Evolutionary conservation across 1,140 invertebrate species (phyloP).

Genomic region (Drosophila nigromelanica): DNA sequence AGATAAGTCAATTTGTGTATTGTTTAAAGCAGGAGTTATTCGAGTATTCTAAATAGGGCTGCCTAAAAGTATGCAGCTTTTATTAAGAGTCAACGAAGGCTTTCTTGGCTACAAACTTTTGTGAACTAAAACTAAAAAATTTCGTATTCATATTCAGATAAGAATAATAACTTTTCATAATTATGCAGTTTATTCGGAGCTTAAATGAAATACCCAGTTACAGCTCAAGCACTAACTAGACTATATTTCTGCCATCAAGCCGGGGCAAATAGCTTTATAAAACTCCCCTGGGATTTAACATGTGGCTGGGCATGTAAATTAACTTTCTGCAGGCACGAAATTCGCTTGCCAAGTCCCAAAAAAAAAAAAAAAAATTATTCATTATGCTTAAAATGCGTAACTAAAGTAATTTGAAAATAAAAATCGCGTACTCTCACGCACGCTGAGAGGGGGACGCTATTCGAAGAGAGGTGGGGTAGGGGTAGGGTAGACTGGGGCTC

Average conservation of each 20-base stretch:
- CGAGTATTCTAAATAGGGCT: neutral
- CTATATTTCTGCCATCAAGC: slow-evolving; percentile 13
- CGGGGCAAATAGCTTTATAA: slow-evolving; percentile 42
- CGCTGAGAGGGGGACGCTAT: neutral
- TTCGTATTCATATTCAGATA: neutral
- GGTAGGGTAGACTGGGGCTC: neutral
- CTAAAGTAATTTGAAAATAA: slow-evolving; percentile 75
- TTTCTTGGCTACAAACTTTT: slow-evolving; percentile 14
- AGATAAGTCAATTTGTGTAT: too few species aligned
- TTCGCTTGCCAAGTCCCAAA: slow-evolving; percentile 19
- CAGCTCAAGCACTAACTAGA: neutral
- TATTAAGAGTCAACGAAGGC: neutral
- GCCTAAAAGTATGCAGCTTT: slow-evolving; percentile 15
- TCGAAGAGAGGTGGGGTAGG: neutral
- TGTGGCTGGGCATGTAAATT: slow-evolving; percentile 38
- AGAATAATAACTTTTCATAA: neutral
- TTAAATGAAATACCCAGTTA: neutral
- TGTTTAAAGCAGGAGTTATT: too few species aligned
- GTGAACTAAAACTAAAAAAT: neutral
- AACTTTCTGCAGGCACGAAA: slow-evolving; percentile 46
- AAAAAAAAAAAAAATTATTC: slow-evolving; percentile 49
- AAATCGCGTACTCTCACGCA: slow-evolving; percentile 51
- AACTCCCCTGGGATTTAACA: slow-evolving; percentile 40
- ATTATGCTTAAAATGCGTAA: slow-evolving; percentile 77
- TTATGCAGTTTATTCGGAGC: neutral